A percentile compares a stretch with the other conserved stretches of the same genome.
These are phyloP conservation scores for Colossoma macropomum DNA, from an alignment of 2,113 vertebrate species.

Conservation along the genomic window DNA sequence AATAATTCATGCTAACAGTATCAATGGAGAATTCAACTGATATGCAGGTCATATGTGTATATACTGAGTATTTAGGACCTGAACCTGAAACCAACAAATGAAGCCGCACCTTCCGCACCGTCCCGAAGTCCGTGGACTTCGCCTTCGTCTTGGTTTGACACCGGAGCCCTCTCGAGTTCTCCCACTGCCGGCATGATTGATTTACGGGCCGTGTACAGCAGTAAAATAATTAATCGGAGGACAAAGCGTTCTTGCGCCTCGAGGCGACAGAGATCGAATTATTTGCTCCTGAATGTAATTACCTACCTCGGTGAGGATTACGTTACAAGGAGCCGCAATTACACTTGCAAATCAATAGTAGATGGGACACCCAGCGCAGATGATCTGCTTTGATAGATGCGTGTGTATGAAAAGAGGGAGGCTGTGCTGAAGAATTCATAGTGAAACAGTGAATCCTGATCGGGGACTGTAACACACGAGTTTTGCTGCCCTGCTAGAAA, in stretches of 20 bases:
- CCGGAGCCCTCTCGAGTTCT: background rate
- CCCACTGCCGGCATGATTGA: slow-evolving; percentile 46
- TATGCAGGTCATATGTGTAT: too few species aligned
- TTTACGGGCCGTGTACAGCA: slow-evolving; percentile 32
- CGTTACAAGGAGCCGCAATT: slow-evolving; percentile 33
- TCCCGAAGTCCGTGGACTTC: background rate
- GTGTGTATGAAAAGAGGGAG: too few species aligned
- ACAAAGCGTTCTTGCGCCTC: slow-evolving; percentile 38
- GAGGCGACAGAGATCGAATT: slow-evolving; percentile 42
- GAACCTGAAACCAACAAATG: slow-evolving; percentile 1
- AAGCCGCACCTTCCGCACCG: background rate
- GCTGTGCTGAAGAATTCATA: too few species aligned
- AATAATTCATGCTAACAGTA: too few species aligned
- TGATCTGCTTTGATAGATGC: background rate
- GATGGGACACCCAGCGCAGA: background rate
- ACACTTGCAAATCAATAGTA: slow-evolving; percentile 12
- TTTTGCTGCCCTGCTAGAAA: too few species aligned
- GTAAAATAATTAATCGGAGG: slow-evolving; percentile 51
- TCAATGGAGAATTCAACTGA: too few species aligned
- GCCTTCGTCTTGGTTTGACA: background rate
- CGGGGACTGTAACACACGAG: too few species aligned
- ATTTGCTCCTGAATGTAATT: slow-evolving; percentile 46
- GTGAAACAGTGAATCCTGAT: too few species aligned
- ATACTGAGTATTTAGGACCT: too few species aligned
- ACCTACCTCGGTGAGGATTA: slow-evolving; percentile 39